Percentiles rank a stretch among this genome's conserved stretches.
phyloP scores from a whole-genome alignment of 2,113 vertebrate species.

The Brienomyrus brachyistius region DNA sequence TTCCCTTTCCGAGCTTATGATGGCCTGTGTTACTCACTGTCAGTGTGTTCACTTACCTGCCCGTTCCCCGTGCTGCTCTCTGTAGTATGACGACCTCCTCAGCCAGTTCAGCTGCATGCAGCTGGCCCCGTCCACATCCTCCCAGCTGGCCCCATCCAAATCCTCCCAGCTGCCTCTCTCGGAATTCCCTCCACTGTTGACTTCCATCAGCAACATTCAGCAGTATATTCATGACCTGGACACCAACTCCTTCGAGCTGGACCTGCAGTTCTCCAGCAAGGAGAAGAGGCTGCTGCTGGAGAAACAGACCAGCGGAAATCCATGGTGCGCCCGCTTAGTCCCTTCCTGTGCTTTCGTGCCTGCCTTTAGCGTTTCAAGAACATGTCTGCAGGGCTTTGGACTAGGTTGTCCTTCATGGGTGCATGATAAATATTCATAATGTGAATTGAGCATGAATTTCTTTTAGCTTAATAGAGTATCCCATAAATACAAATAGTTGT shows the following conservation, averaged over 20 bases:
- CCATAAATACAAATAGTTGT: background rate
- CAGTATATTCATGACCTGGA: slow-evolving; percentile 97
- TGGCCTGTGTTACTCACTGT: background rate
- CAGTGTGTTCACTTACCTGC: background rate
- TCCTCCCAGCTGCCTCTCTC: slow-evolving; percentile 69
- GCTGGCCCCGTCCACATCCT: slow-evolving; percentile 79
- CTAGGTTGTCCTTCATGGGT: background rate
- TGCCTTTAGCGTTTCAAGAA: background rate
- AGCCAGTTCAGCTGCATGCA: slow-evolving; percentile 98
- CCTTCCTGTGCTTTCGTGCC: background rate
- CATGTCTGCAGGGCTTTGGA: background rate
- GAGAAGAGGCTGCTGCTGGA: slow-evolving; percentile 88
- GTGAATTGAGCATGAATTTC: background rate
- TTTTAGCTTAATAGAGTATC: background rate
- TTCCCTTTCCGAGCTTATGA: background rate
- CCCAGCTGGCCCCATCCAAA: slow-evolving; percentile 64
- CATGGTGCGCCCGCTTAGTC: slow-evolving; percentile 68
- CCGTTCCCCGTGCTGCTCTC: background rate
- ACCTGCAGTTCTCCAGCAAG: slow-evolving; percentile 89
- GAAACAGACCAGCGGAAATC: slow-evolving; percentile 88
- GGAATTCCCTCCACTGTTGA: slow-evolving; percentile 62
- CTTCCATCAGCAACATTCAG: slow-evolving; percentile 86
- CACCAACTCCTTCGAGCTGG: slow-evolving; percentile 93
- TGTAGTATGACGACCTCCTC: slow-evolving; percentile 94
- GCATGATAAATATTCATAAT: background rate